Evolutionary conservation across 2,888 invertebrate genomes (phyloP), one percentile per base, ranked within the genome.

Genomic region (Anodontia alba): DNA sequence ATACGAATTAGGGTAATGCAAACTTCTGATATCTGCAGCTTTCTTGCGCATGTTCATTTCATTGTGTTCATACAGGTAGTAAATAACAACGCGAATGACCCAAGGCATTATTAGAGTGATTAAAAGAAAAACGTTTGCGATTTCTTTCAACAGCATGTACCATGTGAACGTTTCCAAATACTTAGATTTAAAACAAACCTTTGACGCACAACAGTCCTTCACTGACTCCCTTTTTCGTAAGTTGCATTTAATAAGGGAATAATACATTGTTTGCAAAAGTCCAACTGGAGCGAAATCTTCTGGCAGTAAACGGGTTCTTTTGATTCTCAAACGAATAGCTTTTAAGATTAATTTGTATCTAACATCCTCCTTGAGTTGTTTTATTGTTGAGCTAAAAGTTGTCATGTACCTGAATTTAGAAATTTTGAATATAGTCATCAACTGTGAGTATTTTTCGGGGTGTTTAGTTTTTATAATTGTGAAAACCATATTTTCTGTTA

Each of bases 211-310:
- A 69, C 92, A 92, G 12, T 81, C 67, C 10, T 33, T 74, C 36
- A 92, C 85, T 0, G 91, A 88, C 0, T 83, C 69, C 0, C 90
- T 81, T 31, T 89, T 84, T 17, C 91, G 80, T 7, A 93, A 85
- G 68, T 91, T 89, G 78, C 93, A 93, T 5, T 87, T 87, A 38
- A 92, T 69, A 8, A 92, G 71, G 33, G 90, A 86, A 46, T 90
- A 89, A 78, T 88, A 90, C 5, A 92, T n/a, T 23, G 89, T 77
- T 38, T 78, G 79, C 0, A 86, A 73, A 15, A 91, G 43, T 3
- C 90, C 90, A 33, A 91, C 90, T 2, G 91, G 91, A 0, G 88
- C 90, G 42, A 76, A 69, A 29, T 84, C 82, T 66, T 84, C 85
- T 8, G 86, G 75, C 71, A 92, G 43, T 33, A 92, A 78, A 10